A percentile compares a stretch with the other conserved stretches of the same genome.
These are phyloP conservation scores for Margaritifera margaritifera DNA, from an alignment of 2,888 invertebrate genomes.

Conservation along the genomic window DNA sequence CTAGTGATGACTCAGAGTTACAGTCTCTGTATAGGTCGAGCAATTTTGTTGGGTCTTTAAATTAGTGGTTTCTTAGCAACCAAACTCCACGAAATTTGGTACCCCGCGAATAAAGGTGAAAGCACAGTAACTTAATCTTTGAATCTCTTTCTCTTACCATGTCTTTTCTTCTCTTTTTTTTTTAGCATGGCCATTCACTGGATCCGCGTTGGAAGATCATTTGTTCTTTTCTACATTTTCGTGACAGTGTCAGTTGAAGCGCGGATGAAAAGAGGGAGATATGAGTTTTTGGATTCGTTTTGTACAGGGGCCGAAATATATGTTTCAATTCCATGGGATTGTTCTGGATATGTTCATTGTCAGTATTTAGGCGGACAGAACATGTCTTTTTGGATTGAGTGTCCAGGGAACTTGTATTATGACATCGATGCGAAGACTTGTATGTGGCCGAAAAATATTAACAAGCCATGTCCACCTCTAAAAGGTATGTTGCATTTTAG, in stretches of 20 bases:
- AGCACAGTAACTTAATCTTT: too few relatives aligned
- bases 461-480: constrained; percentile 37
- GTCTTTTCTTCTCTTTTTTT: not conserved
- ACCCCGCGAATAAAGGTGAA: too few relatives aligned
- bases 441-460: constrained; percentile 41
- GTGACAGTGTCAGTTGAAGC: constrained; percentile 17
- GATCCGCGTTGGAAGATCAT: not conserved
- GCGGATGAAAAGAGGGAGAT: constrained; percentile 31
- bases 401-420: constrained; percentile 40
- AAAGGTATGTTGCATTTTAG: constrained; percentile 30
- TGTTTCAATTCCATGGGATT: constrained; percentile 48
- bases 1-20: too few relatives aligned
- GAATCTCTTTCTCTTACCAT: not conserved
- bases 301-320: constrained; percentile 42
- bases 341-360: constrained; percentile 47
- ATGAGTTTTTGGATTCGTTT: constrained; percentile 36
- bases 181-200: constrained; percentile 3
- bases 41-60: too few relatives aligned
- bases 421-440: constrained; percentile 41
- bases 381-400: constrained; percentile 45
- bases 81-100: too few relatives aligned
- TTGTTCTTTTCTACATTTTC: constrained; percentile 4
- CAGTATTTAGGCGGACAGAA: constrained; percentile 26
- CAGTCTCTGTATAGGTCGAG: too few relatives aligned
- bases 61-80: too few relatives aligned